Conservation (phyloP, 2,797 vertebrate species). For the Neostethus bicornis region DNA sequence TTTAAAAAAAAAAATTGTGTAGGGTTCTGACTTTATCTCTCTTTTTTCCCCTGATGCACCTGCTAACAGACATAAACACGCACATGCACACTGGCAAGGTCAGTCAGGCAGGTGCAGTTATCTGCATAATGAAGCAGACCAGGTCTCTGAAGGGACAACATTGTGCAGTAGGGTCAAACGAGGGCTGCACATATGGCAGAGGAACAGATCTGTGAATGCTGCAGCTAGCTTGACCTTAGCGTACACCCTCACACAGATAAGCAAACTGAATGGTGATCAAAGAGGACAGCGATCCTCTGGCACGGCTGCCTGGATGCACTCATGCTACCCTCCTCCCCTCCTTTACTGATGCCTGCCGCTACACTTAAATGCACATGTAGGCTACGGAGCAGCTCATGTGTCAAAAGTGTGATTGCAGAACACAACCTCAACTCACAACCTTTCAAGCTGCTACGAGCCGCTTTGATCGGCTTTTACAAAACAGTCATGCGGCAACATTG, state of each 20-base stretch:
- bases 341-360: slow-evolving; percentile 57
- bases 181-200: slow-evolving; percentile 92
- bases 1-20: slow-evolving; percentile 8
- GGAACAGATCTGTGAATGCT: slow-evolving; percentile 88
- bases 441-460: slow-evolving; percentile 30
- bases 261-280: slow-evolving; percentile 65
- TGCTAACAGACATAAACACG: slow-evolving; percentile 61
- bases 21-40: slow-evolving; percentile 19
- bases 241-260: slow-evolving; percentile 84
- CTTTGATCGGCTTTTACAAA: slow-evolving; percentile 52
- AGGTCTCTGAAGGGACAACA: slow-evolving; percentile 89
- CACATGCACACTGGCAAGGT: slow-evolving; percentile 59
- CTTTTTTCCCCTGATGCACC: slow-evolving; percentile 50
- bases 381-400: slow-evolving; percentile 60
- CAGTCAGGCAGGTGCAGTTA: slow-evolving; percentile 91
- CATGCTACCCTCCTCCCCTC: slow-evolving; percentile 18
- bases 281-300: slow-evolving; percentile 58
- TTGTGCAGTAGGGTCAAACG: slow-evolving; percentile 90
- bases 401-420: slow-evolving; percentile 52
- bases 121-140: slow-evolving; percentile 96
- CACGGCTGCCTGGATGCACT: slow-evolving; percentile 38
- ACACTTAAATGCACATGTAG: slow-evolving; percentile 59
- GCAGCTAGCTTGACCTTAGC: slow-evolving; percentile 88
- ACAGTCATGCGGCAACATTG: slow-evolving; percentile 22
- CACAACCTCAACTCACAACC: slow-evolving; percentile 31